These are phyloP conservation scores for Tachycineta bicolor DNA, from an alignment of 2,113 vertebrate species.

Conservation along the genomic window DNA sequence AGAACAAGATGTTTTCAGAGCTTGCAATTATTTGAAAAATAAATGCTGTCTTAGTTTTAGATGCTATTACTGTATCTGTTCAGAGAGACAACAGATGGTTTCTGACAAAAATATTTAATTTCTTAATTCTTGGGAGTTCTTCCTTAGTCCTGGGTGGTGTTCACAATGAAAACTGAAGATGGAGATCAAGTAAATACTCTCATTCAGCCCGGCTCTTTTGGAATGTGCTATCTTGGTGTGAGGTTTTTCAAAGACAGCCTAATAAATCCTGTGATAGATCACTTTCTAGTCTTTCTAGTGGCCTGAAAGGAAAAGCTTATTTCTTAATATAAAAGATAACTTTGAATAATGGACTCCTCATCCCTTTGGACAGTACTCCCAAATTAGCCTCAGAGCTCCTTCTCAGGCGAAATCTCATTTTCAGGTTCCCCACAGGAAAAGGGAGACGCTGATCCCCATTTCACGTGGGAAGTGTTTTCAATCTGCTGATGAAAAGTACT, in stretches of 20 bases:
- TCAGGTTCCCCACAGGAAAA: neutral
- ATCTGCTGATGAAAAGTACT: slow-evolving; percentile 33
- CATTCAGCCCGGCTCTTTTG: neutral
- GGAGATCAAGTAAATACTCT: neutral
- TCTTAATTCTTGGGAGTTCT: slow-evolving; percentile 20
- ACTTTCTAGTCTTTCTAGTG: neutral
- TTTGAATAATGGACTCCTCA: slow-evolving; percentile 28
- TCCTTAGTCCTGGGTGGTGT: neutral
- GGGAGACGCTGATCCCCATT: neutral
- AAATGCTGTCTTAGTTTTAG: neutral
- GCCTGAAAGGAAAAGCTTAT: neutral
- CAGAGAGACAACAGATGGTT: neutral
- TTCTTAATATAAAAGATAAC: slow-evolving; percentile 40
- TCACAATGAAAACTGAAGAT: neutral
- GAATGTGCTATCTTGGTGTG: neutral
- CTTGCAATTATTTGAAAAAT: neutral
- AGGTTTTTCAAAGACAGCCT: neutral
- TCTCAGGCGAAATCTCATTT: slow-evolving; percentile 15
- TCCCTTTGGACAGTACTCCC: slow-evolving; percentile 18
- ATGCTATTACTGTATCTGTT: neutral
- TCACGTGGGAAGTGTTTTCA: neutral
- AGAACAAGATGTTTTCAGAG: neutral
- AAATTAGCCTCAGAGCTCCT: slow-evolving; percentile 5
- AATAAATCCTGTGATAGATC: neutral
- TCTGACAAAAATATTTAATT: slow-evolving; percentile 54